Base-by-base conservation (phyloP, 1,140 invertebrate species). In the Hyphantria cunea region DNA sequence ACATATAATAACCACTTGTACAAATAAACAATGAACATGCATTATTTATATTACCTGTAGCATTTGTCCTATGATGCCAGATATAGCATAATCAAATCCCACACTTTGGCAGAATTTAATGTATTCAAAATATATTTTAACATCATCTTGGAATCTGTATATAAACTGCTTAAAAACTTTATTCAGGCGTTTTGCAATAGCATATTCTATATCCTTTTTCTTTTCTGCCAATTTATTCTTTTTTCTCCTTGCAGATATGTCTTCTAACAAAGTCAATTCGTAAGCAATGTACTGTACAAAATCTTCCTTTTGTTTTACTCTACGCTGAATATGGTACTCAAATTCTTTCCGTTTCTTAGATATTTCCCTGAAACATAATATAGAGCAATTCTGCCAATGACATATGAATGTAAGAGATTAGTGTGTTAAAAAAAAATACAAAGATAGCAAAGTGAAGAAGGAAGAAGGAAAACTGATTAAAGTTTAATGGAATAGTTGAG, bases 221-320 rank as follows among this genome's bases (percentile, higher is more conserved):
- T 95, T 95, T 48, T 93, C 92, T 5, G 67, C 82, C n/a, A 93
- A 91, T 25, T 92, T 92, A 33, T 82, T 86, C 87, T 93, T 92
- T 68, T 91, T 88, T 77, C 92, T 82, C 44, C 93, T 91, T 53
- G 93, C 78, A 69, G 92, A 91, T 37, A 96, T 90, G 32, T 95
- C 88, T 77, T 94, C 92, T 6, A 96, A 76, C n/a, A 96, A 80
- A 74, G 93, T 89, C 74, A 94, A 91, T 85, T 95, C 93, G 82
- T 95, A 96, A 48, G 94, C 92, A 68, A 96, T 95, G 67, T 96
- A 96, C 56, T 92, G 90, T 8, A 95, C 84, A 83, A 92, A 95
- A 80, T 96, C 95, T 72, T 95, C 93, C 84, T 95, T 95, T 15
- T 84, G 84, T 84, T 95, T 95, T 0, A 92, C 91, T 71, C 90